phyloP scores from a whole-genome alignment of 2,113 vertebrate species.

The Seriola dumerili region DNA sequence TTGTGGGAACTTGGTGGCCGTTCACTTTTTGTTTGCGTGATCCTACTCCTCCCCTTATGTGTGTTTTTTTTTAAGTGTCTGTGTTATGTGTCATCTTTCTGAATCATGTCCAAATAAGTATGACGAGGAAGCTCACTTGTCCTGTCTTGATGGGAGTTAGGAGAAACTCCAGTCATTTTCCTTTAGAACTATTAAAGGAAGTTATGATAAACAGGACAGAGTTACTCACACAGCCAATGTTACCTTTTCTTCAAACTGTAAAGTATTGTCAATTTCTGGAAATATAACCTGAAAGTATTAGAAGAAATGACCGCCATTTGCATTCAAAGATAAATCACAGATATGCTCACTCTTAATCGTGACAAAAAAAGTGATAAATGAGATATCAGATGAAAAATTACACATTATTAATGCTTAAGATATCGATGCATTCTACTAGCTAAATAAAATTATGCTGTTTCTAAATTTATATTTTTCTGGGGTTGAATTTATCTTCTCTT shows the following conservation, averaged over 20 bases:
- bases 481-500: too few relatives aligned
- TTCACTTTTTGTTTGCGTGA: slow-evolving; percentile 13
- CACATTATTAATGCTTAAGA: too few relatives aligned
- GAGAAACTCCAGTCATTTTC: slow-evolving; percentile 7
- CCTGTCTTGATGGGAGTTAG: not conserved
- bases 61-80: slow-evolving; percentile 1
- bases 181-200: not conserved
- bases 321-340: too few relatives aligned
- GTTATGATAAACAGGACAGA: not conserved
- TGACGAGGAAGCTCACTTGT: not conserved
- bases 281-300: not conserved
- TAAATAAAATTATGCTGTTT: too few relatives aligned
- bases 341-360: too few relatives aligned
- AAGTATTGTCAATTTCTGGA: not conserved
- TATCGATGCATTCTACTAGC: too few relatives aligned
- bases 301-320: not conserved
- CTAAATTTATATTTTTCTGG: too few relatives aligned
- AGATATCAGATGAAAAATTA: too few relatives aligned
- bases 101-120: slow-evolving; percentile 32
- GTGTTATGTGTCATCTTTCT: slow-evolving; percentile 22
- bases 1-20: slow-evolving; percentile 19
- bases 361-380: too few relatives aligned
- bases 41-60: slow-evolving; percentile 6
- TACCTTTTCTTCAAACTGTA: not conserved
- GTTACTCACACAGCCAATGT: not conserved